Evolutionary conservation across 2,888 invertebrate genomes (phyloP).

Genomic region (Calameuta filiformis): DNA sequence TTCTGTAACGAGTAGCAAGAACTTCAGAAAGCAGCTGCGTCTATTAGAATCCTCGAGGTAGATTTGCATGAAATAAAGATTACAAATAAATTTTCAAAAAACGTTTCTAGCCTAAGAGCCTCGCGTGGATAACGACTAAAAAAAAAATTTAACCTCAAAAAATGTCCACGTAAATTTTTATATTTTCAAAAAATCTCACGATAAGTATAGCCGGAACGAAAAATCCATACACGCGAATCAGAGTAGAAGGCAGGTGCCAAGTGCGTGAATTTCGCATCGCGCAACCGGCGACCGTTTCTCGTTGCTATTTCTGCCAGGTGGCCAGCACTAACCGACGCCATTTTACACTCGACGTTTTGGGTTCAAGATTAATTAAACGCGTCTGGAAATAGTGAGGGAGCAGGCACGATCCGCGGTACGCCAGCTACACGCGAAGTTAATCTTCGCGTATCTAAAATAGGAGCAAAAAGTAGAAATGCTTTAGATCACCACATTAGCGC

Average conservation of each 20-base stretch:
- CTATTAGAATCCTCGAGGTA: not conserved
- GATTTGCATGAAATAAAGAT: not conserved
- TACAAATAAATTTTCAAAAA: not conserved
- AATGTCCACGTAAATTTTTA: not conserved
- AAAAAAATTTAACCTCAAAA: not conserved
- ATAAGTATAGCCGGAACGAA: not conserved
- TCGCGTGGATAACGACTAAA: not conserved
- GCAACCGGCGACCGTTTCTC: slow-evolving; percentile 29
- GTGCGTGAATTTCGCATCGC: slow-evolving; percentile 37
- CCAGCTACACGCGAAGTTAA: slow-evolving; percentile 40
- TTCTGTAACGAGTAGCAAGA: not conserved
- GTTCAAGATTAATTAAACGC: slow-evolving; percentile 61
- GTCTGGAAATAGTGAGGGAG: slow-evolving; percentile 54
- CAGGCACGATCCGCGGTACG: slow-evolving; percentile 14
- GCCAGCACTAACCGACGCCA: slow-evolving; percentile 35
- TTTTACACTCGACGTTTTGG: slow-evolving; percentile 56
- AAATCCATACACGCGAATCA: not conserved
- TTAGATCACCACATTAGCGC: not conserved
- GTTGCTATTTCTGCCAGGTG: slow-evolving; percentile 62
- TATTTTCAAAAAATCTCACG: not conserved
- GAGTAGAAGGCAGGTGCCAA: slow-evolving; percentile 47
- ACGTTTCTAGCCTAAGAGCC: not conserved
- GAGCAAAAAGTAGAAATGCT: slow-evolving; percentile 12
- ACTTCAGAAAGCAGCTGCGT: not conserved
- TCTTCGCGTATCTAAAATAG: slow-evolving; percentile 26